Evolutionary conservation across 2,113 vertebrate species (phyloP), one percentile per base, ranked within the genome.

Genomic region (Panthera uncia): DNA sequence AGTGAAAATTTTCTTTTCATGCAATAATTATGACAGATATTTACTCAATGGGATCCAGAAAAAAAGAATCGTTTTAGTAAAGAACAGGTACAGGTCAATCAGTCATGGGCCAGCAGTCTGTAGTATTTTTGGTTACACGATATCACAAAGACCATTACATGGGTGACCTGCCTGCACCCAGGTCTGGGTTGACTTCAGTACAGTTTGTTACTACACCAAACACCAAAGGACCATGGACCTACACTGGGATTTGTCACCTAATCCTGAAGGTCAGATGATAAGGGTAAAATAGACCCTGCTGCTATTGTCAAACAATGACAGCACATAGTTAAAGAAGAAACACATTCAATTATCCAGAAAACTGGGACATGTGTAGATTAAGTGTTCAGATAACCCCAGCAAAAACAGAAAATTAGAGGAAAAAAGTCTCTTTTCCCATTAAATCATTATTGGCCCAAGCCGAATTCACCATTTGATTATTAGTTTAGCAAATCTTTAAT

Each of bases 251-350:
- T n/a, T 45, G 69, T 87, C 82, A 66, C 38, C 78, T 96, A 55
- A 79, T 95, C 66, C 76, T 91, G 65, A 79, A 97, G 93, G 95
- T 92, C 80, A 94, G 73, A 73, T 41, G 27, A 74, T 71, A 45
- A 85, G 11, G 31, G 55, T 85, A 85, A 90, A 87, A 73, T 66
- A 92, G 65, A 90, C 19, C 33, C 84, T 19, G 38, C 33, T 41
- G 18, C 65, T 81, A 65, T 38, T 36, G 16, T 91, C 41, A 25
- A 65, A 29, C 91, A 85, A 84, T 76, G 73, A 65, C 31, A 52
- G 73, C 15, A 84, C 8, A 57, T 6, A 89, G 78, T 84, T 93
- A 81, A 84, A 87, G 68, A 87, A 71, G 69, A 71, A 91, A 82
- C 83, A 50, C 33, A 66, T 74, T 78, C 83, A 84, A 81, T 87